Conservation (phyloP, 2,113 vertebrate genomes). For the Oxyruncus cristatus region DNA sequence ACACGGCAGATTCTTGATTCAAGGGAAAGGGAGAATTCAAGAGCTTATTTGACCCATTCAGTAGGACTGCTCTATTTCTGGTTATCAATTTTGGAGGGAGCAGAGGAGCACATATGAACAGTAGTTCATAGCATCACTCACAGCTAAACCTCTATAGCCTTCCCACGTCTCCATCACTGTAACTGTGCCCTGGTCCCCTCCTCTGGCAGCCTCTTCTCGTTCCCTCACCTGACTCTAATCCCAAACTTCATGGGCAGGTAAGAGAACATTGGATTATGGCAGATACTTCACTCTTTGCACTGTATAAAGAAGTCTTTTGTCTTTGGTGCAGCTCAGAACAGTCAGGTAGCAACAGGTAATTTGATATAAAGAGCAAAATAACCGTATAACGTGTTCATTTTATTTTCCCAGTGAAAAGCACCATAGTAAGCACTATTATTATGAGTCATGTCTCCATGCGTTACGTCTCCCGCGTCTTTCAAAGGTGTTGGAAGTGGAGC, state of each 20-base stretch:
- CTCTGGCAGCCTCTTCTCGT: neutral
- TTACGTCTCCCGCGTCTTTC: constrained; percentile 16
- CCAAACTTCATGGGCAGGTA: neutral
- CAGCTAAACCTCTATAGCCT: neutral
- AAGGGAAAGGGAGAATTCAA: neutral
- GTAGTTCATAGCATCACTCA: neutral
- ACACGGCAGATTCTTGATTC: neutral
- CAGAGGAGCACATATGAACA: neutral
- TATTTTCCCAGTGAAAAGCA: constrained; percentile 7
- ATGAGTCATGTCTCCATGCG: neutral
- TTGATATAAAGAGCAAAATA: neutral
- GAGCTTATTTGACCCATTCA: neutral
- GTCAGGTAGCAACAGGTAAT: neutral
- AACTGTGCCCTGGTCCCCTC: neutral
- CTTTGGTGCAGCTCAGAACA: neutral
- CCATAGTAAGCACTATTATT: neutral
- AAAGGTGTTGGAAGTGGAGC: constrained; percentile 33
- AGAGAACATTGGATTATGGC: neutral
- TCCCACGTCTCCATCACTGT: rapidly evolving
- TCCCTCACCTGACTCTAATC: neutral
- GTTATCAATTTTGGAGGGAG: neutral
- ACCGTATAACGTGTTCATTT: neutral
- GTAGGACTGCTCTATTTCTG: neutral
- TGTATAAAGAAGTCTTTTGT: neutral
- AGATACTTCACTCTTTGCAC: neutral